Evolutionary conservation across 1,140 invertebrate genomes (phyloP).

Genomic region (Diprion similis): DNA sequence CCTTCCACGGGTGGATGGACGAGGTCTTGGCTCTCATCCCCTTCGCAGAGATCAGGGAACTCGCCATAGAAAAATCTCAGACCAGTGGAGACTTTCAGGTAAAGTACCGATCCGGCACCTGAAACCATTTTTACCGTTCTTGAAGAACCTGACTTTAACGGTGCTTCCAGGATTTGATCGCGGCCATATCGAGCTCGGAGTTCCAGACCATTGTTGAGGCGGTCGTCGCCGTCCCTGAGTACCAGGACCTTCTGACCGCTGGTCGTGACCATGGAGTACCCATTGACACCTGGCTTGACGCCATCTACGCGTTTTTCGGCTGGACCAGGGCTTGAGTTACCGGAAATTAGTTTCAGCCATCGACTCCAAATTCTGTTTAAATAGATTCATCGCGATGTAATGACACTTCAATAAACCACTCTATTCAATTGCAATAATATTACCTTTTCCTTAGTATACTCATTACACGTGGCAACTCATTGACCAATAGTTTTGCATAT

Average conservation of each 20-base stretch:
- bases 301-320: background rate
- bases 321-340: background rate
- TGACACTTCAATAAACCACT: background rate
- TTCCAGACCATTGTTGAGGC: background rate
- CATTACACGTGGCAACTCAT: too few species aligned
- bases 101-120: too few species aligned
- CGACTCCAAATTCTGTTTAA: background rate
- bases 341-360: background rate
- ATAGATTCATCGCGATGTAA: background rate
- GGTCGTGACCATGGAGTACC: background rate
- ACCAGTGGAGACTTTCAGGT: background rate
- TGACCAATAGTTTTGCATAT: too few species aligned
- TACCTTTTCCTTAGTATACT: too few species aligned
- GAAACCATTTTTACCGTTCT: background rate
- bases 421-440: too few species aligned
- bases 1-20: constrained; percentile 3
- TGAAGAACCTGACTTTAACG: background rate
- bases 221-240: background rate
- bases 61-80: background rate
- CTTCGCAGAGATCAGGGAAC: background rate
- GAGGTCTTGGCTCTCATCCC: background rate
- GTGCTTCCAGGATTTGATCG: background rate
- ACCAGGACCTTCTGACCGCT: background rate
- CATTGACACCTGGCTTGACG: background rate
- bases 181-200: background rate